These are phyloP conservation scores for Rattus rattus DNA, from an alignment of 2,113 vertebrate species.

Conservation along the genomic window DNA sequence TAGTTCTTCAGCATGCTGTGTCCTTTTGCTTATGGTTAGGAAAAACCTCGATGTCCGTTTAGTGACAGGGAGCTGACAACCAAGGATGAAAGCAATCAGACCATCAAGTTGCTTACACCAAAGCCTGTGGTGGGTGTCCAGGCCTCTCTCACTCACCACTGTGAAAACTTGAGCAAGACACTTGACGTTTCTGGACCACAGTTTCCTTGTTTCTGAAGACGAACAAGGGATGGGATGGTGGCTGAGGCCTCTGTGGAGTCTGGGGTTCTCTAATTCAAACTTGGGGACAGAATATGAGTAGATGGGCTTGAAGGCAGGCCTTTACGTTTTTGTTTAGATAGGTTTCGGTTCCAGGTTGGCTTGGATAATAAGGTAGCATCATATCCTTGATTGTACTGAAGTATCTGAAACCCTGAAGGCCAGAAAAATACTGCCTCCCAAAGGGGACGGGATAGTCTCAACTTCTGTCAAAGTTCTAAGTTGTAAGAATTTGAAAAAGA, in stretches of 20 bases:
- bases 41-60: constrained; percentile 72
- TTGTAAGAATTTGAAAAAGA: background rate
- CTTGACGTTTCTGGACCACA: constrained; percentile 6
- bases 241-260: background rate
- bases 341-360: background rate
- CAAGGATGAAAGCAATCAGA: constrained; percentile 66
- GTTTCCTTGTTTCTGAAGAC: constrained; percentile 45
- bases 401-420: background rate
- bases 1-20: constrained; percentile 83
- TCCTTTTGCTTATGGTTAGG: constrained; percentile 79
- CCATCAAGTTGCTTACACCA: constrained; percentile 19
- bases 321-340: background rate
- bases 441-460: background rate
- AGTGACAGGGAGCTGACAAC: constrained; percentile 47
- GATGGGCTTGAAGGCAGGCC: background rate
- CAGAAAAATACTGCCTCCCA: background rate
- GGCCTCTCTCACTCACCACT: background rate
- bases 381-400: background rate
- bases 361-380: background rate
- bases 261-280: constrained; percentile 40
- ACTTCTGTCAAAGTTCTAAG: background rate
- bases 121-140: constrained; percentile 1
- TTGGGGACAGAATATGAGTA: background rate
- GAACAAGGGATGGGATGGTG: background rate
- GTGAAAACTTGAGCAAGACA: background rate